Evolutionary conservation across 2,797 vertebrate species (phyloP).

Genomic region (Amblyraja radiata): DNA sequence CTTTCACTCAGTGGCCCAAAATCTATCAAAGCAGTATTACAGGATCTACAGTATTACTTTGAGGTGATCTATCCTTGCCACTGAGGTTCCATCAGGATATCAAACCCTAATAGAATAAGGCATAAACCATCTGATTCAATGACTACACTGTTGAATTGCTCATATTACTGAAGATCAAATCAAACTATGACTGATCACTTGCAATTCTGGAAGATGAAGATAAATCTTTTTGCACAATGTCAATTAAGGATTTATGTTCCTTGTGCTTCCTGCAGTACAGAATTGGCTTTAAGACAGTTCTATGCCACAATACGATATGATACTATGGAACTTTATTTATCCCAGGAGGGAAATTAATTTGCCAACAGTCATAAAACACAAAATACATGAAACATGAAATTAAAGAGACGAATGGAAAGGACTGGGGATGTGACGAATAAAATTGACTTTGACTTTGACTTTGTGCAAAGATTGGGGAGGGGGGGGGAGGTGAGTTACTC

Average conservation of each 20-base stretch:
- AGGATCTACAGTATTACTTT: neutral
- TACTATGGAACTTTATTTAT: too few relatives aligned
- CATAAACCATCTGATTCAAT: neutral
- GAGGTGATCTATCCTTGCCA: neutral
- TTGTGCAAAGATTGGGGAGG: too few relatives aligned
- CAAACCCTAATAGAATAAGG: neutral
- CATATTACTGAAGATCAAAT: neutral
- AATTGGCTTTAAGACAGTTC: neutral
- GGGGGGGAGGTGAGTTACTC: too few relatives aligned
- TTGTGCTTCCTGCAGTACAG: neutral
- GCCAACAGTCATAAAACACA: too few relatives aligned
- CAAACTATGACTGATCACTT: neutral
- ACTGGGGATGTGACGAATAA: too few relatives aligned
- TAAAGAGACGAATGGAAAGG: too few relatives aligned
- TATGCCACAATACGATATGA: too few relatives aligned
- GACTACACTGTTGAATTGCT: neutral
- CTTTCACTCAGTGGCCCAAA: neutral
- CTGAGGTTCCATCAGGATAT: neutral
- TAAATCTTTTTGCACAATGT: neutral
- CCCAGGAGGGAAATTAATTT: too few relatives aligned
- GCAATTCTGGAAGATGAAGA: constrained; percentile 12
- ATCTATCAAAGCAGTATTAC: neutral
- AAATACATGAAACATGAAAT: too few relatives aligned
- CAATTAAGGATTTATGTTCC: neutral
- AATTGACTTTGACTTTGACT: too few relatives aligned